These are phyloP conservation scores for Dryas iulia DNA, from an alignment of 1,140 invertebrate species.

Conservation along the genomic window DNA sequence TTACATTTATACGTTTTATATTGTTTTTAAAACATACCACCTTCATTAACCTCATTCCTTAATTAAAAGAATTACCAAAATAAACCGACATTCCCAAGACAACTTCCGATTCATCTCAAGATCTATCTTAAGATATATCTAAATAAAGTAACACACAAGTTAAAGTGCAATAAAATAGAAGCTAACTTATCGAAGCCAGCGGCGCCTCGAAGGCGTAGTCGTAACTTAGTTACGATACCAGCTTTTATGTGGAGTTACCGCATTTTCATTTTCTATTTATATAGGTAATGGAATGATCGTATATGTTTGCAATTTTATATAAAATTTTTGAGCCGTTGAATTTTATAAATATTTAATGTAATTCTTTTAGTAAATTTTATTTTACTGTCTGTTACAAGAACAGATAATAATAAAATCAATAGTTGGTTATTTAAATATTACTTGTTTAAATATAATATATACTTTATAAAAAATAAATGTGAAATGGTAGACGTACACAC, in stretches of 20 bases:
- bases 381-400: no score
- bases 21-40: no score
- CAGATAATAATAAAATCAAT: no score
- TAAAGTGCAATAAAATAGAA: slow-evolving; percentile 5
- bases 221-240: slow-evolving; percentile 7
- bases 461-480: no score
- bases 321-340: background rate
- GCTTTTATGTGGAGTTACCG: slow-evolving; percentile 1
- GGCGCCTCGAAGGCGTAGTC: background rate
- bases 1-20: no score
- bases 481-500: no score
- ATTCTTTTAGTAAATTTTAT: no score
- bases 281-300: background rate
- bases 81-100: background rate
- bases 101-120: background rate
- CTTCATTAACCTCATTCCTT: no score
- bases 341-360: background rate
- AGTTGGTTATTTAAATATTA: no score
- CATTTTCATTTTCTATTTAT: background rate
- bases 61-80: no score
- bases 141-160: background rate
- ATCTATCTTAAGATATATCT: no score
- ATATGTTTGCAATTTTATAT: background rate
- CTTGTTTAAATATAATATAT: no score
- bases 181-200: background rate